These are phyloP conservation scores for Nicator chloris DNA, from an alignment of 2,113 vertebrate species.

Conservation along the genomic window DNA sequence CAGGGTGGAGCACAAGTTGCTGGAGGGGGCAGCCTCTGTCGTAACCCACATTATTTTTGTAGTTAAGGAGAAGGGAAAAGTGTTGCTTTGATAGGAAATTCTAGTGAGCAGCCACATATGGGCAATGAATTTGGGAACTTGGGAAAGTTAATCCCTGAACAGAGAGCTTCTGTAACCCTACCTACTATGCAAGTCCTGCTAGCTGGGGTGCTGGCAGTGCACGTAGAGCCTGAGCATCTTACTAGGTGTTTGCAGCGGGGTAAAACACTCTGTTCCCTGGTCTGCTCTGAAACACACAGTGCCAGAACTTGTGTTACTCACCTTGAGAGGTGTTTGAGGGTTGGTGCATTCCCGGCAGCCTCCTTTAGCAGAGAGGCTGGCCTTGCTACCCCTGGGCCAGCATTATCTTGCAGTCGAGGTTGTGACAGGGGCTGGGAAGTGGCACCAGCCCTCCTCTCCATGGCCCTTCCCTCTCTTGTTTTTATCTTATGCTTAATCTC, in stretches of 20 bases:
- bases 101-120: neutral
- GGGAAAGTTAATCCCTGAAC: neutral
- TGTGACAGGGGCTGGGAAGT: neutral
- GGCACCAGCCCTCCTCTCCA: neutral
- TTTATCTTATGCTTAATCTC: neutral
- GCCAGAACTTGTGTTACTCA: neutral
- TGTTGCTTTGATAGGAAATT: neutral
- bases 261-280: neutral
- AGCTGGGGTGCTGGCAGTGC: neutral
- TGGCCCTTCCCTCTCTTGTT: neutral
- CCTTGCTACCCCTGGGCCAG: neutral
- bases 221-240: neutral
- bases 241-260: neutral
- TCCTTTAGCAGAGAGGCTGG: neutral
- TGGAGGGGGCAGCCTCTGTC: neutral
- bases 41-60: neutral
- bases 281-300: neutral
- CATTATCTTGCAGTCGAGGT: fast-evolving
- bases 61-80: neutral
- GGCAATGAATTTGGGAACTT: neutral
- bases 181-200: fast-evolving
- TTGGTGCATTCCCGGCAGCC: fast-evolving
- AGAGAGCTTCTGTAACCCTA: neutral
- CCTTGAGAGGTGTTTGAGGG: neutral
- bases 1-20: neutral